Conservation (phyloP, 2,113 vertebrate genomes). For the Notarius quadriscutis region DNA sequence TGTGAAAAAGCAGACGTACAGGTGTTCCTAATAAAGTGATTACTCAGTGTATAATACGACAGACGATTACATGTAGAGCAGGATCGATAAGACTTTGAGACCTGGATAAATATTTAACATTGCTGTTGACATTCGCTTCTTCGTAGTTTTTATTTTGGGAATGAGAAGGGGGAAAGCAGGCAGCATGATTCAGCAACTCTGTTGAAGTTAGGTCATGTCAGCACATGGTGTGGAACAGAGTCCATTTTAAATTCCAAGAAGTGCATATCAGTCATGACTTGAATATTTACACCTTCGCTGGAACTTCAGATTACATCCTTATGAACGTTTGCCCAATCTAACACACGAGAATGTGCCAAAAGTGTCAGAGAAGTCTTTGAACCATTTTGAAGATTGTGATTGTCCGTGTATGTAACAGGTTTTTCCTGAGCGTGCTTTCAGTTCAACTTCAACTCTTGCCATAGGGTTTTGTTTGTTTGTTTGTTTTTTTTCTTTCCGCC, state of each 20-base stretch:
- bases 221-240: neutral
- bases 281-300: conserved; percentile 16
- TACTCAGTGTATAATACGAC: neutral
- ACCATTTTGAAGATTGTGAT: neutral
- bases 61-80: neutral
- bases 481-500: neutral
- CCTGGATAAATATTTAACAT: neutral
- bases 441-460: conserved; percentile 1
- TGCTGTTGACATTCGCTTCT: conserved; percentile 4
- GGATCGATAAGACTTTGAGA: neutral
- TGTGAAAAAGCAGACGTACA: neutral
- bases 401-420: conserved; percentile 9
- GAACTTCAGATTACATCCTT: conserved; percentile 24
- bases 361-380: neutral
- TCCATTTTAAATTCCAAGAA: conserved; percentile 14
- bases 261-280: conserved; percentile 12
- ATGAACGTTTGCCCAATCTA: neutral
- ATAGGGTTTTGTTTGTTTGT: neutral
- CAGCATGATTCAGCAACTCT: conserved; percentile 5
- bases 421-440: neutral
- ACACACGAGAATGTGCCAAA: conserved; percentile 11
- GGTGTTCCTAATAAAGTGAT: neutral
- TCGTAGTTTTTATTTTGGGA: neutral
- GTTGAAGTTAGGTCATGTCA: conserved; percentile 7
- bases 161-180: neutral